Conservation (phyloP, 1,140 invertebrate species). For the Antheraea mylitta region DNA sequence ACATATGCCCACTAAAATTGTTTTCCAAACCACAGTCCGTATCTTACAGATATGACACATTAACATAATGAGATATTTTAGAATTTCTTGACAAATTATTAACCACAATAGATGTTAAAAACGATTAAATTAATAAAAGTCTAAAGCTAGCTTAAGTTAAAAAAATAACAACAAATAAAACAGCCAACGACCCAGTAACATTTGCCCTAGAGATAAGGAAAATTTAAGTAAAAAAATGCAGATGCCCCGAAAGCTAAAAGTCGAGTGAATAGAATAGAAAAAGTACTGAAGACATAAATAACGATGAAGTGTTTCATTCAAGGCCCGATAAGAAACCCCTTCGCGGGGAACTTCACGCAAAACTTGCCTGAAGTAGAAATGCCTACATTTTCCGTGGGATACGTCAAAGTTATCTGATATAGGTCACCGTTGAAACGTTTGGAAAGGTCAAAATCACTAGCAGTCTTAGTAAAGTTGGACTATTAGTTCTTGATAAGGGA, state of each 20-base stretch:
- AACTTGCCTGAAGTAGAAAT: constrained; percentile 45
- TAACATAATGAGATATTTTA: background rate
- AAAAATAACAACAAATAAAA: constrained; percentile 26
- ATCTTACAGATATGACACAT: background rate
- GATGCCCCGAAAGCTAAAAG: constrained; percentile 21
- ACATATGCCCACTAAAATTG: no score
- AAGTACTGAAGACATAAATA: constrained; percentile 52
- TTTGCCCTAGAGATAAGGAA: constrained; percentile 27
- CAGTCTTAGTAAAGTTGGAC: constrained; percentile 38
- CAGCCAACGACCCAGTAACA: constrained; percentile 17
- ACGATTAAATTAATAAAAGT: constrained; percentile 10
- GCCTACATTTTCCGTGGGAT: constrained; percentile 39
- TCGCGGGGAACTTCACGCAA: constrained; percentile 42
- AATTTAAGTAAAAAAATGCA: constrained; percentile 23
- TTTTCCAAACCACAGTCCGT: background rate
- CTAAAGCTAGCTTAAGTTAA: constrained; percentile 11
- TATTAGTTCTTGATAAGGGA: constrained; percentile 44
- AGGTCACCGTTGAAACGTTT: constrained; percentile 46
- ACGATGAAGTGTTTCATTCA: constrained; percentile 56
- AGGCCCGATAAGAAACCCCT: constrained; percentile 52
- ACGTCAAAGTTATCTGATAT: constrained; percentile 64
- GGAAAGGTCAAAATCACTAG: constrained; percentile 57
- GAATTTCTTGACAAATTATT: background rate
- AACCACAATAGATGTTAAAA: background rate
- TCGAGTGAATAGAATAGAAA: constrained; percentile 17